A percentile compares a stretch with the other conserved stretches of the same genome.
phyloP scores from a whole-genome alignment of 2,113 vertebrate species.

The Microcebus ravelobensis region DNA sequence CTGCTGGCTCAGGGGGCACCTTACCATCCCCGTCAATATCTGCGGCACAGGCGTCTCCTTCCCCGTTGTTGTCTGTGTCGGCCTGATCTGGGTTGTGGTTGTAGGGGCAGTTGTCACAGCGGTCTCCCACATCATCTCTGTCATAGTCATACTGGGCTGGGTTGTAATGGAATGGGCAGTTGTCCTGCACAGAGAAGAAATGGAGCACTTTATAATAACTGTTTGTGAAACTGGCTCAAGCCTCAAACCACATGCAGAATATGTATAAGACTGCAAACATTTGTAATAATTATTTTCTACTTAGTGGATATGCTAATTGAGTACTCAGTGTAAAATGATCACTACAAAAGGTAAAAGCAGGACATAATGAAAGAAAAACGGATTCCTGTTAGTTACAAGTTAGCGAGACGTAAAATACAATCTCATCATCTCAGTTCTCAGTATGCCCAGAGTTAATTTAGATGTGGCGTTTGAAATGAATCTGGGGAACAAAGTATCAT shows the following conservation, averaged over 20 bases:
- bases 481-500: not conserved
- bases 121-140: slow-evolving; percentile 95
- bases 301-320: not conserved
- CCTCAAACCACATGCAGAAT: not conserved
- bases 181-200: slow-evolving; percentile 89
- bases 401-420: not conserved
- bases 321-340: not conserved
- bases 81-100: slow-evolving; percentile 97
- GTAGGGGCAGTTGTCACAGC: slow-evolving; percentile 97
- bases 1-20: not conserved
- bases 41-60: slow-evolving; percentile 96
- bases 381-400: not conserved
- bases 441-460: not conserved
- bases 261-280: not conserved
- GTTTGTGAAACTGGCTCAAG: not conserved
- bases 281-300: not conserved
- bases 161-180: slow-evolving; percentile 96
- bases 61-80: slow-evolving; percentile 97
- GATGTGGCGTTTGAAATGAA: not conserved
- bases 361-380: not conserved
- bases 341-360: not conserved
- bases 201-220: not conserved
- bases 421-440: not conserved
- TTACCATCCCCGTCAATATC: slow-evolving; percentile 98
- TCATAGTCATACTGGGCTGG: slow-evolving; percentile 97